A percentile compares a stretch with the other conserved stretches of the same genome.
Conservation (phyloP, 2,888 invertebrate species). For the Amphipoea oculea region DNA sequence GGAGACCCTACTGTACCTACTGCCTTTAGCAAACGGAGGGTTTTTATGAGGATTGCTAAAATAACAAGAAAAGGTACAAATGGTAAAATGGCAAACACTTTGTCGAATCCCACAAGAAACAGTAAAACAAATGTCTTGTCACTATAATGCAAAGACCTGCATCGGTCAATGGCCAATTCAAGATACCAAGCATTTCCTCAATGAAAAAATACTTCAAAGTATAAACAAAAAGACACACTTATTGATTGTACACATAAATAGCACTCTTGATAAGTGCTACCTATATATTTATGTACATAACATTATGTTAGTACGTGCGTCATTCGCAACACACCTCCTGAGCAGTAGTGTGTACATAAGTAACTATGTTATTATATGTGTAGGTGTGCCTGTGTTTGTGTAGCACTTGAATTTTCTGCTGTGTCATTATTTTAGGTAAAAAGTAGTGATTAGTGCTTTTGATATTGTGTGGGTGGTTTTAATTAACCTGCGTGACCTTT, state of each 20-base stretch:
- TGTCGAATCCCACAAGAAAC: background rate
- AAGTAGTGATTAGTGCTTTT: background rate
- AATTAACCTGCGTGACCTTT: background rate
- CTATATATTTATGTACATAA: slow-evolving; percentile 25
- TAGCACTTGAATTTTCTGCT: slow-evolving; percentile 28
- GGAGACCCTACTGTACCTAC: background rate
- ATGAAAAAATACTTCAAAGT: slow-evolving; percentile 34
- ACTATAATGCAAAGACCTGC: background rate
- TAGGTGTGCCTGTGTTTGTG: slow-evolving; percentile 5
- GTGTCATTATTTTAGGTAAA: slow-evolving; percentile 41
- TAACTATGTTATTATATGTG: background rate
- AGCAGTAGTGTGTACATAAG: background rate
- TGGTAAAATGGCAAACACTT: background rate
- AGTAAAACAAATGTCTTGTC: background rate
- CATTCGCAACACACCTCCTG: slow-evolving; percentile 57
- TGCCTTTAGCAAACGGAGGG: background rate
- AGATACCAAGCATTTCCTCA: slow-evolving; percentile 30
- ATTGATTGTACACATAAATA: slow-evolving; percentile 36
- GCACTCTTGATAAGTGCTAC: slow-evolving; percentile 32
- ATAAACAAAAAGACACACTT: slow-evolving; percentile 33
- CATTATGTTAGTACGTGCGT: slow-evolving; percentile 47
- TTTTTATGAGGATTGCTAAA: background rate
- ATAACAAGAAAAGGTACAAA: background rate
- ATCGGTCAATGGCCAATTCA: background rate
- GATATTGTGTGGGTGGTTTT: background rate